Percentiles rank a stretch among this genome's conserved stretches.
These are phyloP conservation scores for Gobio occitaniae DNA, from an alignment of 2,797 vertebrate genomes.

Conservation along the genomic window DNA sequence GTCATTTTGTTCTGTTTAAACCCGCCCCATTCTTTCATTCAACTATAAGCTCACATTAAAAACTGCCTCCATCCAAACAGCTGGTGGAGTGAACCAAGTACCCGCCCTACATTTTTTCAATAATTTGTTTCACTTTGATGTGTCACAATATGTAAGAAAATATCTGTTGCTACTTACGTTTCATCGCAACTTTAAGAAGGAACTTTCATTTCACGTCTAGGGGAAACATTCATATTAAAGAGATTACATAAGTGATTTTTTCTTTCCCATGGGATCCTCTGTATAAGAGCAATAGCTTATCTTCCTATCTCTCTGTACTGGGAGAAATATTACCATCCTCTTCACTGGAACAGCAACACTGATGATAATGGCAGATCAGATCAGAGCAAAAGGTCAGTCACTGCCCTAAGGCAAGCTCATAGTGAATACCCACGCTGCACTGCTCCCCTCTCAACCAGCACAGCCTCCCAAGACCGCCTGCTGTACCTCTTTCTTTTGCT, in stretches of 20 bases:
- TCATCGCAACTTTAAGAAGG: constrained; percentile 38
- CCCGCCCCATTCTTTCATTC: no score
- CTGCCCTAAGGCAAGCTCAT: constrained; percentile 63
- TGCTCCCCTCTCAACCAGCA: constrained; percentile 25
- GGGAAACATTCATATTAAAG: constrained; percentile 3
- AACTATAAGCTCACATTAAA: background rate
- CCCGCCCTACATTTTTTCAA: background rate
- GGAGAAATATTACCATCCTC: constrained; percentile 65
- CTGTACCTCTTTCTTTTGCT: constrained; percentile 44
- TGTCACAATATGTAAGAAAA: background rate
- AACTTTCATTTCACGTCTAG: background rate
- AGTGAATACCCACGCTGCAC: constrained; percentile 35
- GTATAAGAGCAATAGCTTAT: constrained; percentile 58
- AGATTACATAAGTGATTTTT: constrained; percentile 20
- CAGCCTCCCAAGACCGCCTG: constrained; percentile 22
- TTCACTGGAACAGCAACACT: constrained; percentile 72
- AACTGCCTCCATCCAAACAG: background rate
- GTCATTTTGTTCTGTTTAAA: background rate
- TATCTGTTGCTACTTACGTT: background rate
- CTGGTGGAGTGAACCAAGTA: background rate
- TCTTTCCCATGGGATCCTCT: background rate
- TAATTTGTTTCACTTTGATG: background rate
- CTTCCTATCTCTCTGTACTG: constrained; percentile 60
- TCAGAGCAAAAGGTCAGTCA: constrained; percentile 75
- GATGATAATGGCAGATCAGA: constrained; percentile 73